Conservation (phyloP, 2,797 vertebrate genomes). For the Danio tinwini region DNA sequence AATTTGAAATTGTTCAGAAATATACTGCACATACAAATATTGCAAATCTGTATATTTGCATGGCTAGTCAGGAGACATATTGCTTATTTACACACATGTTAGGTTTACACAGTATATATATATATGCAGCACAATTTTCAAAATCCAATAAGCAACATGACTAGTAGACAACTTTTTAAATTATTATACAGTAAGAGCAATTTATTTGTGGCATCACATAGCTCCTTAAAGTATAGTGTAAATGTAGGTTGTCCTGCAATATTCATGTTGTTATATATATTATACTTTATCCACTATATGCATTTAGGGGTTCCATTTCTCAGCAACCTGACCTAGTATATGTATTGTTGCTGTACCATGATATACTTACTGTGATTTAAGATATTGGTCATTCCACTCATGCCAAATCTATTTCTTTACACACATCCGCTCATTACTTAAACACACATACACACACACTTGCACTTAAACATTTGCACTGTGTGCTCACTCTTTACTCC, state of each 20-base stretch:
- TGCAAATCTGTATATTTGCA: neutral
- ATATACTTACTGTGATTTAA: neutral
- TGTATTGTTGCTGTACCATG: neutral
- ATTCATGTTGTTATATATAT: neutral
- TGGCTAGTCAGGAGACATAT: neutral
- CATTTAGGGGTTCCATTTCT: neutral
- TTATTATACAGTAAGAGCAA: neutral
- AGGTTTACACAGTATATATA: neutral
- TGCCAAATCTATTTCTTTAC: neutral
- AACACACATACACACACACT: neutral
- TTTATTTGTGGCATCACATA: neutral
- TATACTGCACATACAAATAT: neutral
- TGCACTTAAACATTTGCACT: conserved; percentile 15
- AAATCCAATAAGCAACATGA: neutral
- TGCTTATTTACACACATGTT: conserved; percentile 14
- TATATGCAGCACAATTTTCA: neutral
- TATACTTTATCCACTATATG: neutral
- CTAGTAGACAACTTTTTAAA: neutral
- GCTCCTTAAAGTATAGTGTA: neutral
- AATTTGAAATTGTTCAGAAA: conserved; percentile 16
- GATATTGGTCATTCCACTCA: neutral
- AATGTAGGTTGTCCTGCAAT: neutral
- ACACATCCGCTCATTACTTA: neutral
- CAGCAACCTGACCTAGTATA: conserved; percentile 1
- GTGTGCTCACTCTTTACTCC: conserved; percentile 34